Percentiles rank a stretch among this genome's conserved stretches.
Evolutionary conservation across 2,113 vertebrate species (phyloP).

Genomic region (Scomber japonicus): DNA sequence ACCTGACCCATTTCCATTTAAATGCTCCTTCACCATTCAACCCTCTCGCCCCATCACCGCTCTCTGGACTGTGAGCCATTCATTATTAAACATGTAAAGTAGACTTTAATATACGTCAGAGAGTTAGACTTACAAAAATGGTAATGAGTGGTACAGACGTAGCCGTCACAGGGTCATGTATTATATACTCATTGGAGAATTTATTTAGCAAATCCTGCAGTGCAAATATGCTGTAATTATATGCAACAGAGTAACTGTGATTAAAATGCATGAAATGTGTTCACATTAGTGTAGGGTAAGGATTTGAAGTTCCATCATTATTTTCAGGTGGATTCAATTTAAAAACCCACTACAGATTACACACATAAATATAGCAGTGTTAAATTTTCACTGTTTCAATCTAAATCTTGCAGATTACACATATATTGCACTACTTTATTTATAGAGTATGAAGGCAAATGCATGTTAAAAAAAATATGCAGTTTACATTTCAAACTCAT

Average conservation of each 20-base stretch:
- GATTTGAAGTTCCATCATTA: neutral
- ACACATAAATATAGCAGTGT: neutral
- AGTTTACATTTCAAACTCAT: no score
- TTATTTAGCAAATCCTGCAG: no score
- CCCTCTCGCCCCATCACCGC: conserved; percentile 7
- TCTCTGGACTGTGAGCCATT: conserved; percentile 20
- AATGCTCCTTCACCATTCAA: conserved; percentile 30
- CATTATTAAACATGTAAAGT: conserved; percentile 16
- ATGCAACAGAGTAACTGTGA: conserved; percentile 15
- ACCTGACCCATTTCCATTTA: conserved; percentile 51
- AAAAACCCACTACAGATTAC: neutral
- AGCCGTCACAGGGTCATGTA: conserved; percentile 6
- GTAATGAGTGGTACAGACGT: conserved; percentile 21
- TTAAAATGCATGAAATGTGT: conserved; percentile 13
- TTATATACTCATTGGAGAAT: conserved; percentile 9
- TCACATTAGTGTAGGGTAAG: neutral
- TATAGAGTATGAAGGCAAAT: no score
- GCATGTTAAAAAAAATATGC: no score
- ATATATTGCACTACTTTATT: no score
- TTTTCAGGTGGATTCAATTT: neutral
- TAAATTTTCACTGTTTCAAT: neutral
- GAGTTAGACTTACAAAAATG: conserved; percentile 20
- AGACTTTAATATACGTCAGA: conserved; percentile 16
- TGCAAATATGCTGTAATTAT: conserved; percentile 4
- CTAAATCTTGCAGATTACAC: no score